Percentiles rank a stretch among this genome's conserved stretches.
These are phyloP conservation scores for Calameuta idolon DNA, from an alignment of 2,888 invertebrate genomes.

Conservation along the genomic window DNA sequence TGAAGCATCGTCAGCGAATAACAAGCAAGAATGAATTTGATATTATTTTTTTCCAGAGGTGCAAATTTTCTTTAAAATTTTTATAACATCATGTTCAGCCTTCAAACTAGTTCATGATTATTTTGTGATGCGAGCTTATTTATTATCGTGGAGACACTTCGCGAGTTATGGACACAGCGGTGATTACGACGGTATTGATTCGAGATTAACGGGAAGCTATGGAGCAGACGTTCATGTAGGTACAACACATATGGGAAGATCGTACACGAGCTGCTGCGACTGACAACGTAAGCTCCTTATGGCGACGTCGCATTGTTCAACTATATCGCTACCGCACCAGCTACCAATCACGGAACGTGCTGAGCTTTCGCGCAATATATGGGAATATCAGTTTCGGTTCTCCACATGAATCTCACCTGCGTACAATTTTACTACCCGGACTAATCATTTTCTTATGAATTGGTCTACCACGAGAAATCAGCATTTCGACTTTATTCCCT, in stretches of 20 bases:
- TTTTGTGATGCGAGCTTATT: background rate
- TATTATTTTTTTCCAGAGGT: background rate
- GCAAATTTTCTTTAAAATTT: background rate
- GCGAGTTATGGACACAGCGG: constrained; percentile 9
- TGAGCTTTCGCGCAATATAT: background rate
- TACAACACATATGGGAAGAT: background rate
- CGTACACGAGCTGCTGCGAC: constrained; percentile 2
- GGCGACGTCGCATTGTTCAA: constrained; percentile 12
- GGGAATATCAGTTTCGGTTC: background rate
- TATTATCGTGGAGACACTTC: background rate
- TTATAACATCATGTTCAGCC: background rate
- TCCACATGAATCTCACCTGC: background rate
- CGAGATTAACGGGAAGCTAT: constrained; percentile 30
- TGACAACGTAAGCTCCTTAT: constrained; percentile 12
- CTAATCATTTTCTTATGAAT: background rate
- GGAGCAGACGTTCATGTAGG: constrained; percentile 17
- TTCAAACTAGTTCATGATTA: background rate
- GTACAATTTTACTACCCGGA: background rate
- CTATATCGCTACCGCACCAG: constrained; percentile 2
- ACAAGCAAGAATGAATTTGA: background rate
- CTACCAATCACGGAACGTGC: background rate
- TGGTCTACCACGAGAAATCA: background rate
- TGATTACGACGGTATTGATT: constrained; percentile 35
- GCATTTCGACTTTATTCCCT: background rate
- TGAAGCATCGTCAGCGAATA: background rate